phyloP scores from a whole-genome alignment of 1,140 invertebrate genomes.

The Nautilus pompilius region DNA sequence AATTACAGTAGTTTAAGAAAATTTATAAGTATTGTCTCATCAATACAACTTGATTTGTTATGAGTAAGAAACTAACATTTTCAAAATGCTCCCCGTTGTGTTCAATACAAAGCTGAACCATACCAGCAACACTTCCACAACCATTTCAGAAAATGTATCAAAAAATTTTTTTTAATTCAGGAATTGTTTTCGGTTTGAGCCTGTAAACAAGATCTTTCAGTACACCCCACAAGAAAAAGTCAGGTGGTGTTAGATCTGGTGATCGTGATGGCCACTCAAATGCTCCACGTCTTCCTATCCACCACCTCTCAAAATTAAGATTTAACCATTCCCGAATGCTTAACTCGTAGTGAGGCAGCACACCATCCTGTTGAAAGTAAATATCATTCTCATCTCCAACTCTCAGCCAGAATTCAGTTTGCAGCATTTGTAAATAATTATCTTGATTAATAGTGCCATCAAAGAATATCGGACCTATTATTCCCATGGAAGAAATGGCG shows the following conservation, averaged over 20 bases:
- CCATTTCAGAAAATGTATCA: background rate
- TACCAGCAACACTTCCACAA: background rate
- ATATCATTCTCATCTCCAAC: no score
- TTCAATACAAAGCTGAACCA: background rate
- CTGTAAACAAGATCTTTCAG: background rate
- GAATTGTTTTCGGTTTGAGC: background rate
- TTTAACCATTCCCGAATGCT: background rate
- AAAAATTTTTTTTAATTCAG: background rate
- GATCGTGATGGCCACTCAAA: background rate
- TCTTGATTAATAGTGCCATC: no score
- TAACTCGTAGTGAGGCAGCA: background rate
- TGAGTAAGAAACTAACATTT: background rate
- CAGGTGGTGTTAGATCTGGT: background rate
- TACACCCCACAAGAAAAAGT: background rate
- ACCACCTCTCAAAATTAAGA: background rate
- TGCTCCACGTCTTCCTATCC: background rate
- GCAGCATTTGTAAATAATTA: no score
- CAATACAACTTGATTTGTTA: background rate
- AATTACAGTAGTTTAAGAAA: background rate
- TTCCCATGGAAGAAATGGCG: no score
- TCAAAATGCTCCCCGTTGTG: background rate
- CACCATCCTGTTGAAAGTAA: no score
- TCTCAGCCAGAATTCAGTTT: no score
- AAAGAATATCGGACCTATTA: no score
- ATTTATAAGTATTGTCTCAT: background rate